Evolutionary conservation across 2,888 invertebrate genomes (phyloP).

Genomic region (Mechanitis messenoides): DNA sequence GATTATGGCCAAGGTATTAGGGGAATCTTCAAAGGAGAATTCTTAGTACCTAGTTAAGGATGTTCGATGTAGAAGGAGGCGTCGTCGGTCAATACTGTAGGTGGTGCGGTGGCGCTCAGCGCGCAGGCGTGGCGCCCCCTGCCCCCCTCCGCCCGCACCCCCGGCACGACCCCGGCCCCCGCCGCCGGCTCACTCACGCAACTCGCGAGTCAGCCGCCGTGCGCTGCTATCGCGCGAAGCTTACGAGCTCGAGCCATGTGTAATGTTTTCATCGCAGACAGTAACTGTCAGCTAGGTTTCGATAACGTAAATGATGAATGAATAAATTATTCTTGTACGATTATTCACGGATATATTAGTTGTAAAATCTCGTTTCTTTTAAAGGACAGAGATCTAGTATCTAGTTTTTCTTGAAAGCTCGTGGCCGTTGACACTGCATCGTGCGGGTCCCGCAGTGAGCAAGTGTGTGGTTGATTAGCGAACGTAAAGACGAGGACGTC

Average conservation of each 20-base stretch:
- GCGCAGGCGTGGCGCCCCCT: constrained; percentile 49
- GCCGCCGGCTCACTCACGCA: constrained; percentile 63
- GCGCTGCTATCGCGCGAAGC: constrained; percentile 68
- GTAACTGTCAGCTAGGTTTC: constrained; percentile 51
- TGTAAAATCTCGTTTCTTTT: constrained; percentile 24
- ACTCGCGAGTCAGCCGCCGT: constrained; percentile 73
- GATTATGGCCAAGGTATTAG: constrained; percentile 61
- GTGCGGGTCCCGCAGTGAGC: constrained; percentile 74
- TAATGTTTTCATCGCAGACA: constrained; percentile 71
- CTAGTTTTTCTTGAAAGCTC: constrained; percentile 67
- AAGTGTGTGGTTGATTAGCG: constrained; percentile 74
- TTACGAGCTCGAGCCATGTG: constrained; percentile 64
- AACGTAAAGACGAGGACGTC: constrained; percentile 59
- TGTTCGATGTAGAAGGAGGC: constrained; percentile 74
- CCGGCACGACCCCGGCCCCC: constrained; percentile 35
- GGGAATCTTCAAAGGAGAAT: constrained; percentile 72
- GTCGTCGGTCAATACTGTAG: constrained; percentile 76
- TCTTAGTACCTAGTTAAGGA: constrained; percentile 73
- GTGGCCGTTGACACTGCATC: constrained; percentile 75
- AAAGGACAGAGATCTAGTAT: constrained; percentile 60
- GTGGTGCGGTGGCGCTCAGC: constrained; percentile 71
- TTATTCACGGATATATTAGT: constrained; percentile 8
- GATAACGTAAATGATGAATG: constrained; percentile 51
- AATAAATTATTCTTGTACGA: constrained; percentile 38
- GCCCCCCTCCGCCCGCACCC: constrained; percentile 35